Evolutionary conservation across 2,113 vertebrate genomes (phyloP).

Genomic region (Carlito syrichta): DNA sequence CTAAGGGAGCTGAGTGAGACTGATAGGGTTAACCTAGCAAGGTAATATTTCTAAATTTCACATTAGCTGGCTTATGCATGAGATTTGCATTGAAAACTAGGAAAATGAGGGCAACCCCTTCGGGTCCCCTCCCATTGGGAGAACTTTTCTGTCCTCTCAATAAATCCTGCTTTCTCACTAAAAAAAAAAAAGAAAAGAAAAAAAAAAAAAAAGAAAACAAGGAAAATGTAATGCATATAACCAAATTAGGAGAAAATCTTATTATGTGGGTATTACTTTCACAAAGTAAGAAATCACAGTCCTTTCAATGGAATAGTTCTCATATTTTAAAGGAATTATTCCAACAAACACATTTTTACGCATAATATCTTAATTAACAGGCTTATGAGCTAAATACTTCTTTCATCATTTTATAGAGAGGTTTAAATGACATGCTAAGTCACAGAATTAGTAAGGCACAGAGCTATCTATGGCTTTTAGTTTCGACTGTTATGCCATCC

Average conservation of each 20-base stretch:
- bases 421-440: neutral
- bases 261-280: neutral
- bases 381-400: neutral
- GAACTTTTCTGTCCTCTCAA: too few relatives aligned
- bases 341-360: neutral
- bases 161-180: too few relatives aligned
- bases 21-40: neutral
- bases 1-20: neutral
- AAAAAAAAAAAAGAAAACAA: too few relatives aligned
- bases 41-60: slow-evolving; percentile 21
- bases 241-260: neutral
- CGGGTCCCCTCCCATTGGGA: too few relatives aligned
- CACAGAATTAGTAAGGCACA: neutral
- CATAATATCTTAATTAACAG: neutral
- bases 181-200: too few relatives aligned
- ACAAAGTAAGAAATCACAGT: neutral
- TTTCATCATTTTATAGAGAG: neutral
- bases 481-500: neutral
- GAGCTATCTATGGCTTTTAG: neutral
- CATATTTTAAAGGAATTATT: slow-evolving; percentile 23
- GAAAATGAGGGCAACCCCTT: too few relatives aligned
- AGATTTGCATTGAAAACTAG: neutral
- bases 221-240: neutral
- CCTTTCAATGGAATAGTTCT: neutral
- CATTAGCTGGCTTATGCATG: neutral